Evolutionary conservation across 2,888 invertebrate species (phyloP), one percentile per base, ranked within the genome.

Genomic region (Drosophila neonasuta): DNA sequence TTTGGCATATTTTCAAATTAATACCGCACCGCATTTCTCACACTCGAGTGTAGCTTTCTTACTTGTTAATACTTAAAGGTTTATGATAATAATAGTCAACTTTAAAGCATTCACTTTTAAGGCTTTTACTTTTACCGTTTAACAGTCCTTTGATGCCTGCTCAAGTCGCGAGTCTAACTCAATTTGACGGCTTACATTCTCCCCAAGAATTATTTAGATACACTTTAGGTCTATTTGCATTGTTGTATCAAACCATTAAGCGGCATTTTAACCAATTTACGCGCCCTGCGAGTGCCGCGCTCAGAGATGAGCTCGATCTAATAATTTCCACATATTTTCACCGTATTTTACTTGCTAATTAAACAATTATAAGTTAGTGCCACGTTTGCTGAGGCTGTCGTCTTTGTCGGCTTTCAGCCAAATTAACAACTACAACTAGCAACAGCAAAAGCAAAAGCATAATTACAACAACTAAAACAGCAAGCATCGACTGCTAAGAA

Each of bases 321-420:
- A 84, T 80, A 78, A 71, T 75, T 86, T 84, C 64, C 71, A 71
- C 71, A 75, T 74, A 84, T 80, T 80, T 84, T 50, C 78, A 74
- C 41, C 56, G 61, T 67, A 78, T 86, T 81, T 86, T 70, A 80
- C 81, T 70, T 84, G 81, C 81, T 86, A 84, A 81, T 81, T 84
- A 81, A 81, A 86, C 87, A 81, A 81, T 81, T 86, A 86, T 80
- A 65, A 86, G 71, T 76, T 73, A 67, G 57, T 67, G 72, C 80
- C 69, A 54, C 61, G 60, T 39, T 46, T 24, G 24, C 24, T 6
- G 24, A 11, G 32, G 20, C 45, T 54, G 45, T 34, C 51, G 49
- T 15, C 55, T 46, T 61, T 61, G 61, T 61, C 20, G 60, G 52
- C 67, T 55, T 51, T 48, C 49, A 52, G 61, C 13, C 70, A 86